Percentiles rank a stretch among this genome's conserved stretches.
phyloP scores from a whole-genome alignment of 2,888 invertebrate species.

The Kryphioiulus occultus region DNA sequence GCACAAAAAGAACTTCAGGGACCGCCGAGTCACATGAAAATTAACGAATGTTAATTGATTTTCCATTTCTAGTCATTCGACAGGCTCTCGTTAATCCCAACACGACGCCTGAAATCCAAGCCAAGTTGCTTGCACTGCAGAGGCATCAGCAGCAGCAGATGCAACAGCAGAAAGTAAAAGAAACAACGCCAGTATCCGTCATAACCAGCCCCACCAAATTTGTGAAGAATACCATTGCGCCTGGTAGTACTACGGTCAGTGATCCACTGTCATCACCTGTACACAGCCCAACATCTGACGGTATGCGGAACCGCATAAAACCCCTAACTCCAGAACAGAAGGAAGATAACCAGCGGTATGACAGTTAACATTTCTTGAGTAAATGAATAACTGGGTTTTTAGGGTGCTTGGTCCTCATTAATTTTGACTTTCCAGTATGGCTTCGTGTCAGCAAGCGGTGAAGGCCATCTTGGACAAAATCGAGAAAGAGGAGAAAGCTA shows the following conservation, averaged over 20 bases:
- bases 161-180: slow-evolving; percentile 61
- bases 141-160: slow-evolving; percentile 76
- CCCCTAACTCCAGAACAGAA: slow-evolving; percentile 60
- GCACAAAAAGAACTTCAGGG: slow-evolving; percentile 35
- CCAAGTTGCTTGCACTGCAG: slow-evolving; percentile 86
- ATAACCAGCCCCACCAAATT: slow-evolving; percentile 53
- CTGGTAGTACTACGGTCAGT: slow-evolving; percentile 37
- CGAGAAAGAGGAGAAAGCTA: slow-evolving; percentile 61
- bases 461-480: slow-evolving; percentile 61
- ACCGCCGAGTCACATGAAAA: no score
- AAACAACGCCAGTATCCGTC: slow-evolving; percentile 48
- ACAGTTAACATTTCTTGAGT: background rate
- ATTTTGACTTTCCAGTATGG: slow-evolving; percentile 56
- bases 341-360: slow-evolving; percentile 61
- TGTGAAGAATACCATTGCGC: slow-evolving; percentile 44
- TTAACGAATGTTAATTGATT: background rate
- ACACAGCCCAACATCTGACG: slow-evolving; percentile 47
- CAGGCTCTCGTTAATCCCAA: slow-evolving; percentile 92
- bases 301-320: slow-evolving; percentile 54
- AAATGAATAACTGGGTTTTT: background rate
- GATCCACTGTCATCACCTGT: slow-evolving; percentile 43
- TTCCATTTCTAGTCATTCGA: slow-evolving; percentile 75
- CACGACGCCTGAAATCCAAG: slow-evolving; percentile 89
- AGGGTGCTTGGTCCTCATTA: background rate
- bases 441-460: slow-evolving; percentile 60